Conservation (phyloP, 2,888 invertebrate genomes). For the Lycaena phlaeas region DNA sequence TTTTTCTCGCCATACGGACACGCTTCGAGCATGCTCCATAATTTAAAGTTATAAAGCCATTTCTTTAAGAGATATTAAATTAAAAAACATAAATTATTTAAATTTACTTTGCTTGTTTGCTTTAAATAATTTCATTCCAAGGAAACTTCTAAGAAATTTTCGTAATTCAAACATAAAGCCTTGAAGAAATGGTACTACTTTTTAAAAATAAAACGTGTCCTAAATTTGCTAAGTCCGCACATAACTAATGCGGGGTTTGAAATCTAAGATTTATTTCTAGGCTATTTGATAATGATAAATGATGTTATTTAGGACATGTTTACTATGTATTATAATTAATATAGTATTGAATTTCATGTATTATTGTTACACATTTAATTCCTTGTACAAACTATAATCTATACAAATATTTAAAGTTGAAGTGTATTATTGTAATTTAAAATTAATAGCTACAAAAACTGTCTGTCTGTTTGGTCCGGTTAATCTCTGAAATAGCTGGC, state of each 20-base stretch:
- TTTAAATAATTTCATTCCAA: too few species aligned
- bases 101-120: not conserved
- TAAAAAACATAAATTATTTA: not conserved
- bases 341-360: too few species aligned
- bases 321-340: not conserved
- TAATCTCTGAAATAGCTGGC: too few species aligned
- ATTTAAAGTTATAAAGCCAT: constrained; percentile 1
- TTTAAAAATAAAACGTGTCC: not conserved
- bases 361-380: too few species aligned
- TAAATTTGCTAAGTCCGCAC: not conserved
- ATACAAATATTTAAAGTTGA: too few species aligned
- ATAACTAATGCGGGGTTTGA: not conserved
- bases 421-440: too few species aligned
- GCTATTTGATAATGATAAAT: too few species aligned
- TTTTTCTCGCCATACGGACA: constrained; percentile 43
- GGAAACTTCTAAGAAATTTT: too few species aligned
- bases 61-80: constrained; percentile 6
- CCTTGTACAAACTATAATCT: too few species aligned
- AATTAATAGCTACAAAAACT: too few species aligned
- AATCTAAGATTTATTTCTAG: too few species aligned
- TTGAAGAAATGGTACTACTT: not conserved
- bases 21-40: constrained; percentile 7
- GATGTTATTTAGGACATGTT: not conserved
- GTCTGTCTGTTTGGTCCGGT: too few species aligned
- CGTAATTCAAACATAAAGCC: not conserved